Conservation (phyloP, 1,140 invertebrate genomes). For the Drosophila parvula region DNA sequence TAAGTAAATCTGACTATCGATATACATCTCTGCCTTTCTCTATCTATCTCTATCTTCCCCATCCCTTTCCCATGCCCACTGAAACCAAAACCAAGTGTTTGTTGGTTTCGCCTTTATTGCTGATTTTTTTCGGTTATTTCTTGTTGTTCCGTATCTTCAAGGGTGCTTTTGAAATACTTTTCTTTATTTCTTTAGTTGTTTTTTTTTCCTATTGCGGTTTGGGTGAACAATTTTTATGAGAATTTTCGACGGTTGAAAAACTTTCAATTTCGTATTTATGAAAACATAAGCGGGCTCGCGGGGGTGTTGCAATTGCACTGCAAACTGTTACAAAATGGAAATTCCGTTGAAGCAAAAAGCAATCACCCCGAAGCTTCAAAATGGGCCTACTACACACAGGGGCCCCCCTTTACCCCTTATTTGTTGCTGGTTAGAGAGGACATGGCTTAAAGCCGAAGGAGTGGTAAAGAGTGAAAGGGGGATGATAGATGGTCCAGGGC, state of each 20-base stretch:
- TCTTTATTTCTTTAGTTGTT: constrained; percentile 26
- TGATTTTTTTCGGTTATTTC: constrained; percentile 33
- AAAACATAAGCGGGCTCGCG: constrained; percentile 49
- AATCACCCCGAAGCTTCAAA: constrained; percentile 53
- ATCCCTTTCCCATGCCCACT: not conserved
- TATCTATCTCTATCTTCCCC: not conserved
- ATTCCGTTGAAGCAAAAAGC: constrained; percentile 72
- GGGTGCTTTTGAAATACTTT: constrained; percentile 65
- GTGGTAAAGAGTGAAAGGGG: not conserved
- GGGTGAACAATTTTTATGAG: constrained; percentile 76
- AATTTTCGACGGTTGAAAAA: constrained; percentile 76
- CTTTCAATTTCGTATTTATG: constrained; percentile 79
- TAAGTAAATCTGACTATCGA: no score
- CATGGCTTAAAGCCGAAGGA: not conserved
- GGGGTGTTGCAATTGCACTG: constrained; percentile 41
- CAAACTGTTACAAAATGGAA: constrained; percentile 78
- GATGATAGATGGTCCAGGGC: constrained; percentile 18
- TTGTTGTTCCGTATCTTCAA: constrained; percentile 63
- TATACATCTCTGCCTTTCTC: not conserved
- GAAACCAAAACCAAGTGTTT: constrained; percentile 17
- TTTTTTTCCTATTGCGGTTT: constrained; percentile 55
- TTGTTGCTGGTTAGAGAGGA: constrained; percentile 8
- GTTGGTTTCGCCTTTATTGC: constrained; percentile 15
- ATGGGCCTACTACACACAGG: constrained; percentile 19
- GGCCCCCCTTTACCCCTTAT: not conserved